Evolutionary conservation across 2,888 invertebrate genomes (phyloP).

Genomic region (Falcaria lacertinaria): DNA sequence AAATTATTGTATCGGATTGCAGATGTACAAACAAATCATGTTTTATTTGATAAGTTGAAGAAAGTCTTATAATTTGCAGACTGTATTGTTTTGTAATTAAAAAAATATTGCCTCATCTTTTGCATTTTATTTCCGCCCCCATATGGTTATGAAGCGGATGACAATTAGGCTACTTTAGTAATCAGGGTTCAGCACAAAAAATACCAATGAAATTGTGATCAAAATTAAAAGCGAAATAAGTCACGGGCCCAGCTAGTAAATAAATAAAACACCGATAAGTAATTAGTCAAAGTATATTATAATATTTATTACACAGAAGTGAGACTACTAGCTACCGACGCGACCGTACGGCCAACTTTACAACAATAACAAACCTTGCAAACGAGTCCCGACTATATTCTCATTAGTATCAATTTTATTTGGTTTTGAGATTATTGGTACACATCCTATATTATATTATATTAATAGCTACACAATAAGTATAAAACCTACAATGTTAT

Average conservation of each 20-base stretch:
- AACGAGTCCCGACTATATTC: not conserved
- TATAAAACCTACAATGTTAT: conserved; percentile 16
- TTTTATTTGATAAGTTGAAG: not conserved
- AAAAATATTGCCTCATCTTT: not conserved
- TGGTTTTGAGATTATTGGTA: not conserved
- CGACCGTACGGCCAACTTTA: not conserved
- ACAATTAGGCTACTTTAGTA: no score
- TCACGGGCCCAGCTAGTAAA: not conserved
- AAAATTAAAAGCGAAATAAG: no score
- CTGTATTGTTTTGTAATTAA: not conserved
- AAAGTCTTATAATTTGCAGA: not conserved
- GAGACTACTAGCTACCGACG: not conserved
- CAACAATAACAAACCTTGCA: not conserved
- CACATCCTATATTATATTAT: conserved; percentile 9
- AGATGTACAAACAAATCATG: not conserved
- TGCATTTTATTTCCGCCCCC: no score
- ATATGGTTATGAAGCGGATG: no score
- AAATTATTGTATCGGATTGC: no score
- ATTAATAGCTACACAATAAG: conserved; percentile 12
- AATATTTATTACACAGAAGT: not conserved
- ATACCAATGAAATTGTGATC: no score
- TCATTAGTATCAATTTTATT: not conserved
- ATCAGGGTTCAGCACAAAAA: no score
- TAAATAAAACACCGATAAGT: not conserved
- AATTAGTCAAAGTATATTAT: no score